phyloP scores from a whole-genome alignment of 2,888 invertebrate genomes.

The Thera britannica region DNA sequence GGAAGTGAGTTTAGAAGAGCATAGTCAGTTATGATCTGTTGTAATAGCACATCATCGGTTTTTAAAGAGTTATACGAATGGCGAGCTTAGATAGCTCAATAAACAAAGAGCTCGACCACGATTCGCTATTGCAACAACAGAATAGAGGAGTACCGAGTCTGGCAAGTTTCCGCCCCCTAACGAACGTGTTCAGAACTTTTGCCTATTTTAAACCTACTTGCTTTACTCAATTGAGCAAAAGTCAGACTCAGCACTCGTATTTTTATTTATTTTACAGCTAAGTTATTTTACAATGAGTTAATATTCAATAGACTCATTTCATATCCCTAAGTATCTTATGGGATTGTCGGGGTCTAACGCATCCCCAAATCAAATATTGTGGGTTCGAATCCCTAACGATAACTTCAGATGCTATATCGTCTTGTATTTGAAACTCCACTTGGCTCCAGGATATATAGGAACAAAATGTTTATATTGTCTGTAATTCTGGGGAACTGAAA shows the following conservation, averaged over 20 bases:
- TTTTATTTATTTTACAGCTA: neutral
- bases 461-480: no score
- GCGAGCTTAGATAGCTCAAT: neutral
- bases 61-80: neutral
- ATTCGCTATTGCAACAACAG: neutral
- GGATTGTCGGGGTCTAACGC: neutral
- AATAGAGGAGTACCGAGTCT: no score
- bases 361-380: neutral
- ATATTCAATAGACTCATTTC: neutral
- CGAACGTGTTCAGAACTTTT: no score
- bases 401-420: neutral
- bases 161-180: no score
- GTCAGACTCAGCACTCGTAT: no score
- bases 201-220: no score
- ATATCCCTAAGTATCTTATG: no score
- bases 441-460: no score
- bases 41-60: constrained; percentile 7
- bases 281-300: neutral
- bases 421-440: no score
- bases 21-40: constrained; percentile 8
- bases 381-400: neutral
- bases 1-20: constrained; percentile 11
- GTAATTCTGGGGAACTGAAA: no score
- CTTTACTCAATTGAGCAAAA: no score
- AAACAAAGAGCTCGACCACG: neutral